Percentiles rank a stretch among this genome's conserved stretches.
phyloP scores from a whole-genome alignment of 2,797 vertebrate species.

The Petrocephalus sullivani region DNA sequence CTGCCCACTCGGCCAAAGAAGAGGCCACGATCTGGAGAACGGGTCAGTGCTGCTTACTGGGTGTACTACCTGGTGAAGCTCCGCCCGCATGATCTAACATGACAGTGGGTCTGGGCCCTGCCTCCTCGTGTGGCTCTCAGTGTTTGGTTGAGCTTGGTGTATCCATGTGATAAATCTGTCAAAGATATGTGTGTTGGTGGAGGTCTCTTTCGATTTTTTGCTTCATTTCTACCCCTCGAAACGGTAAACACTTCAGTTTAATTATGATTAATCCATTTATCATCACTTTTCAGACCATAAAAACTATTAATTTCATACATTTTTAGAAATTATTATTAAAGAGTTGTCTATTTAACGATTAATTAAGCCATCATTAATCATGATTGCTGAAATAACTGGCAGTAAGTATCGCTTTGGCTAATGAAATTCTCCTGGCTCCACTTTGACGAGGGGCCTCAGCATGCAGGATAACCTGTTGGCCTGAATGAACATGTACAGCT shows the following conservation, averaged over 20 bases:
- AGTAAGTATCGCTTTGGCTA: background rate
- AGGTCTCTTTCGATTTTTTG: background rate
- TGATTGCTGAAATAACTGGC: background rate
- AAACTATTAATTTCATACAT: background rate
- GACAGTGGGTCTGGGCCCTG: background rate
- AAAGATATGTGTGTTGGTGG: background rate
- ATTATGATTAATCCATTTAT: conserved; percentile 1
- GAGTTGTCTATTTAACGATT: background rate
- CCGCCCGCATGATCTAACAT: background rate
- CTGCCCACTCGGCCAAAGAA: conserved; percentile 87
- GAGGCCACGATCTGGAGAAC: conserved; percentile 85
- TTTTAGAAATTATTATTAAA: background rate
- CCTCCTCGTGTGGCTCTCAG: background rate
- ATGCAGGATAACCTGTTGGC: background rate
- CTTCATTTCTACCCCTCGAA: background rate
- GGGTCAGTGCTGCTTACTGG: conserved; percentile 59
- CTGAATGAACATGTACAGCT: background rate
- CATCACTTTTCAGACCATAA: background rate
- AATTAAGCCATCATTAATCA: background rate
- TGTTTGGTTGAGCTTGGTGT: background rate
- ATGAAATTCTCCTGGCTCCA: background rate
- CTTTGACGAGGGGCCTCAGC: background rate
- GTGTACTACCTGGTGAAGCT: background rate
- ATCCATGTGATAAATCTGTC: background rate
- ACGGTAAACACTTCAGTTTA: background rate